Conservation (phyloP, 2,797 vertebrate species). For the Epinephelus malabaricus region DNA sequence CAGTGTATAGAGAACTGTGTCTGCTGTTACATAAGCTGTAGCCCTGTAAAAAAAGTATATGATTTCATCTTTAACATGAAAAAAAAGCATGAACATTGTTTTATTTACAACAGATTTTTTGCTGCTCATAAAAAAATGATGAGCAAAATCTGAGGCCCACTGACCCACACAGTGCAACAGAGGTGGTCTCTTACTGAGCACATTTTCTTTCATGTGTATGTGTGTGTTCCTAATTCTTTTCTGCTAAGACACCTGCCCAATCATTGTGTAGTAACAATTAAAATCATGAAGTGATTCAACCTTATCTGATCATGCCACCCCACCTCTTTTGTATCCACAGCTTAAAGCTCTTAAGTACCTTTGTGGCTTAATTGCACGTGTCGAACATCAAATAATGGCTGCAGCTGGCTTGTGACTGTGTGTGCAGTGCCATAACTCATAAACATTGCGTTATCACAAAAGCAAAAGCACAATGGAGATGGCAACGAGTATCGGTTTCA, state of each 20-base stretch:
- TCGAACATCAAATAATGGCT: constrained; percentile 77
- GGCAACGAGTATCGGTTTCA: constrained; percentile 78
- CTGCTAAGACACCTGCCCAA: constrained; percentile 78
- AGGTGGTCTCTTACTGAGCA: constrained; percentile 7
- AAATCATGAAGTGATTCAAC: constrained; percentile 73
- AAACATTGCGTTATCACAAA: constrained; percentile 74
- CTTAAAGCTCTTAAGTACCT: constrained; percentile 73
- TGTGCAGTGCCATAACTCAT: constrained; percentile 80
- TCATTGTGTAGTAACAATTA: constrained; percentile 68
- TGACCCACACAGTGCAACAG: neutral
- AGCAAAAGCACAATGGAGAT: constrained; percentile 75
- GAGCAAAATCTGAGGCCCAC: neutral
- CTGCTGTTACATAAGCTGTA: constrained; percentile 17
- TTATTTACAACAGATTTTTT: neutral
- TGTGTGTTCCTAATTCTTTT: constrained; percentile 56
- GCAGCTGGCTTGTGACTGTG: constrained; percentile 84
- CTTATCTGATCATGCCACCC: constrained; percentile 62
- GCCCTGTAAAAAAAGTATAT: neutral
- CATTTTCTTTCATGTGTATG: neutral
- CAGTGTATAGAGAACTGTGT: neutral
- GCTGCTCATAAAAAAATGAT: constrained; percentile 3
- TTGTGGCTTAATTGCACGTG: constrained; percentile 82
- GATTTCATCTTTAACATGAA: neutral
- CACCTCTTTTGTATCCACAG: constrained; percentile 68
- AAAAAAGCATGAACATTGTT: neutral